Evolutionary conservation across 2,888 invertebrate genomes (phyloP).

Genomic region (Stenchaetothrips biformis): DNA sequence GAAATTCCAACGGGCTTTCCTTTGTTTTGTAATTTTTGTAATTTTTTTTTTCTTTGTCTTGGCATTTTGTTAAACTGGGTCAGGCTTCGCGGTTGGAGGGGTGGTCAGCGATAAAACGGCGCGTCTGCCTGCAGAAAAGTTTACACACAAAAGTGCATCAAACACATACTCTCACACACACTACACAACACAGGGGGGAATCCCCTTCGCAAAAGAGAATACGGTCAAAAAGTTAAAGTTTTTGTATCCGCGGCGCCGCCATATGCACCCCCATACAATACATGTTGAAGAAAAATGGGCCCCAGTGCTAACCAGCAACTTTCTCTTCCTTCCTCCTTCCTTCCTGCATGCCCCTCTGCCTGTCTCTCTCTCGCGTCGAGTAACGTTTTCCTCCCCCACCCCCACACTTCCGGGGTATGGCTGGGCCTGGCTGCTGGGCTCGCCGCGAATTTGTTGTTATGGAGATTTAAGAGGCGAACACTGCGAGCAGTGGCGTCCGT

Average conservation of each 20-base stretch:
- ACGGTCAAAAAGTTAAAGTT: conserved; percentile 1
- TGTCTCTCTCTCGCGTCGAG: background rate
- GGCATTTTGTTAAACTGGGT: too few relatives aligned
- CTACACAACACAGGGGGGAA: background rate
- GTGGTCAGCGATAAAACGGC: background rate
- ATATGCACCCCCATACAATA: conserved; percentile 19
- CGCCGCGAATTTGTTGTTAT: conserved; percentile 11
- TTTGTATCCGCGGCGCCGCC: conserved; percentile 3
- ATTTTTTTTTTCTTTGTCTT: too few relatives aligned
- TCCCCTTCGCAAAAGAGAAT: background rate
- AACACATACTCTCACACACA: background rate
- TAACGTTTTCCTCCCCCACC: background rate
- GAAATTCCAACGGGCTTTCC: too few relatives aligned
- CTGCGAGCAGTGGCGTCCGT: background rate
- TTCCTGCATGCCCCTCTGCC: background rate
- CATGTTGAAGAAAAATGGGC: conserved; percentile 12
- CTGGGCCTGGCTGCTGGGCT: background rate
- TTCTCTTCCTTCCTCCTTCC: background rate
- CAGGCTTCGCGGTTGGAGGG: too few relatives aligned
- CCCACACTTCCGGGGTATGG: background rate
- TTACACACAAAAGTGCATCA: background rate
- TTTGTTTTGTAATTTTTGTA: too few relatives aligned
- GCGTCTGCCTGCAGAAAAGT: conserved; percentile 6
- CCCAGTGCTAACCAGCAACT: conserved; percentile 17
- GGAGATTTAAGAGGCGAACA: background rate